phyloP scores from a whole-genome alignment of 2,888 invertebrate species.

The Odontothrips loti region DNA sequence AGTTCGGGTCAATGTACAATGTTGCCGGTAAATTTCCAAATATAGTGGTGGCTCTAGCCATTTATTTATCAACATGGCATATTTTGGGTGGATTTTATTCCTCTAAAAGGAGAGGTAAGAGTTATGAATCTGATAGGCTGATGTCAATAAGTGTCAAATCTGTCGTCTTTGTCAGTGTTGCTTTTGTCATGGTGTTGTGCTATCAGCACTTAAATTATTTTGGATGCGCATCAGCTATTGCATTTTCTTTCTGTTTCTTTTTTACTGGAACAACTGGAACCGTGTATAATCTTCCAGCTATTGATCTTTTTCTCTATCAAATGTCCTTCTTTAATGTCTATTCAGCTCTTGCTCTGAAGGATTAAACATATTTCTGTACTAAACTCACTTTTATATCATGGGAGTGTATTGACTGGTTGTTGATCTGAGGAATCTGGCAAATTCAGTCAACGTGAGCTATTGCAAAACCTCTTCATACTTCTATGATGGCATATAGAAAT shows the following conservation, averaged over 20 bases:
- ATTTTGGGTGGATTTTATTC: neutral
- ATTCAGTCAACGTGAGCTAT: neutral
- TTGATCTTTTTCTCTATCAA: neutral
- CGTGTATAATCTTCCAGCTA: neutral
- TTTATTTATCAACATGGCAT: neutral
- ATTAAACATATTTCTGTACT: neutral
- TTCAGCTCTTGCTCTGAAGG: neutral
- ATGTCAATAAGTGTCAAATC: neutral
- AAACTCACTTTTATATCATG: neutral
- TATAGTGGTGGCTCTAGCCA: too few relatives aligned
- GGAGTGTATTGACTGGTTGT: neutral
- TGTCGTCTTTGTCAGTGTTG: neutral
- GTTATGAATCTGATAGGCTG: neutral
- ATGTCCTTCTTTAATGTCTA: neutral
- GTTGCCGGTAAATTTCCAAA: neutral
- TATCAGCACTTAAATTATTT: neutral
- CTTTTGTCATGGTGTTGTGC: neutral
- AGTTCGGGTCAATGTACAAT: neutral
- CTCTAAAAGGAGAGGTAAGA: neutral
- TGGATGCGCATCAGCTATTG: neutral
- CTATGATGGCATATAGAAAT: neutral
- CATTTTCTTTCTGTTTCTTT: neutral
- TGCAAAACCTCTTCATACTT: neutral
- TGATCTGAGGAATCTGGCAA: neutral
- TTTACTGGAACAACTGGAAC: neutral